Conservation (phyloP, 2,113 vertebrate genomes). For the Chelonoidis abingdonii region DNA sequence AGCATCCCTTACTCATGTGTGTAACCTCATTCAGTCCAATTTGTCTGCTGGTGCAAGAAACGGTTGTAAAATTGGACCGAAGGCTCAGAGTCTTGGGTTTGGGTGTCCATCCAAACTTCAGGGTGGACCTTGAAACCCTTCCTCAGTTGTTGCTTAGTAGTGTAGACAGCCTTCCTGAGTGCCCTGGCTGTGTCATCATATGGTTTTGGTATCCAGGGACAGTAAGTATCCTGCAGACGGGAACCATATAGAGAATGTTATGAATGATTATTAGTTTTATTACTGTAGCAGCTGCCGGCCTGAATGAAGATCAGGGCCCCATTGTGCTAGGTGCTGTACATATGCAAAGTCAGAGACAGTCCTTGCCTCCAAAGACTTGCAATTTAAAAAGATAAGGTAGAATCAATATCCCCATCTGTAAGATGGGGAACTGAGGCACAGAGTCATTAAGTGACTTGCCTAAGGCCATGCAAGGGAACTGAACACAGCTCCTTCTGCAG, state of each 20-base stretch:
- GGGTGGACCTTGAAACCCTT: background rate
- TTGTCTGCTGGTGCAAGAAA: no score
- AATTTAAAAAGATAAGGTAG: background rate
- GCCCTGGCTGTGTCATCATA: background rate
- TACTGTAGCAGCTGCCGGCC: background rate
- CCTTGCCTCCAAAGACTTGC: background rate
- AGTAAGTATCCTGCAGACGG: background rate
- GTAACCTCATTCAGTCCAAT: background rate
- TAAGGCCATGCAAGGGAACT: background rate
- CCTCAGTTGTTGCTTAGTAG: background rate
- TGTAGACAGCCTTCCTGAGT: fast-evolving
- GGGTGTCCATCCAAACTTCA: background rate
- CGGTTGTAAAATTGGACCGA: background rate
- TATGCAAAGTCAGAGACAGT: background rate
- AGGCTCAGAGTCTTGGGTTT: background rate
- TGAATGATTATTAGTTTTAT: background rate
- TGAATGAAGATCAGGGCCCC: background rate
- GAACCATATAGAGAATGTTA: background rate
- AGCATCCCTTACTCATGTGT: background rate
- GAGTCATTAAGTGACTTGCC: background rate
- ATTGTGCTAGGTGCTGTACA: background rate
- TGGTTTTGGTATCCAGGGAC: background rate
- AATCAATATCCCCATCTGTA: background rate
- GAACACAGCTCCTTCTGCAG: background rate
- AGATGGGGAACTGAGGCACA: background rate